Percentiles rank a stretch among this genome's conserved stretches.
These are phyloP conservation scores for Sisyra nigra DNA, from an alignment of 2,888 invertebrate species.

Conservation along the genomic window DNA sequence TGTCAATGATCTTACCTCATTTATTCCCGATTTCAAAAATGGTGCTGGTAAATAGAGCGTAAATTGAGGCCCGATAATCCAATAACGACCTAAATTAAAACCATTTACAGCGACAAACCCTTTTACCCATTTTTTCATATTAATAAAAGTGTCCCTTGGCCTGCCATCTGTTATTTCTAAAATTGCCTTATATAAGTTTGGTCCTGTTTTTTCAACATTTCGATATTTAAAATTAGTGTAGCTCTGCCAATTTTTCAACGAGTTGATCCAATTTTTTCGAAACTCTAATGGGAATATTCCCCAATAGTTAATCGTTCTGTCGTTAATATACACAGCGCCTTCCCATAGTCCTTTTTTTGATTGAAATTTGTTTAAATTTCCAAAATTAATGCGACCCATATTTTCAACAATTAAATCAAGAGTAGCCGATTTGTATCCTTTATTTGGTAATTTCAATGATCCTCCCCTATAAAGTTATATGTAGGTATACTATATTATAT, in stretches of 20 bases:
- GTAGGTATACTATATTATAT: no score
- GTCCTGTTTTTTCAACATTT: slow-evolving; percentile 22
- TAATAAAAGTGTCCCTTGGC: slow-evolving; percentile 69
- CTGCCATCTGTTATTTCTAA: slow-evolving; percentile 26
- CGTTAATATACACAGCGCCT: slow-evolving; percentile 28
- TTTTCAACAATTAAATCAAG: slow-evolving; percentile 45
- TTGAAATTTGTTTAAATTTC: slow-evolving; percentile 23
- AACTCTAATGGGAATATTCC: slow-evolving; percentile 34
- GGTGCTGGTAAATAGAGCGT: slow-evolving; percentile 72
- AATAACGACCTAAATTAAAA: slow-evolving; percentile 74
- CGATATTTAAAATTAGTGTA: background rate
- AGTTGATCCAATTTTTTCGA: slow-evolving; percentile 27
- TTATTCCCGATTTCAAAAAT: slow-evolving; percentile 37
- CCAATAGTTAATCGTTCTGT: slow-evolving; percentile 25
- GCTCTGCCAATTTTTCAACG: background rate
- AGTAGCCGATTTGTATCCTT: slow-evolving; percentile 17
- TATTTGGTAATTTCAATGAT: slow-evolving; percentile 17
- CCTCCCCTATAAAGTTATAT: slow-evolving; percentile 18
- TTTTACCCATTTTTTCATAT: slow-evolving; percentile 71
- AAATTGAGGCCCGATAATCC: slow-evolving; percentile 67
- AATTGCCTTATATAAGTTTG: slow-evolving; percentile 36
- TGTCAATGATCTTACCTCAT: slow-evolving; percentile 13
- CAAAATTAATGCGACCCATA: slow-evolving; percentile 60
- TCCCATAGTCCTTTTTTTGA: slow-evolving; percentile 26
- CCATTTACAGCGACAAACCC: slow-evolving; percentile 75